Evolutionary conservation across 2,888 invertebrate species (phyloP).

Genomic region (Lasioglossum villosulum): DNA sequence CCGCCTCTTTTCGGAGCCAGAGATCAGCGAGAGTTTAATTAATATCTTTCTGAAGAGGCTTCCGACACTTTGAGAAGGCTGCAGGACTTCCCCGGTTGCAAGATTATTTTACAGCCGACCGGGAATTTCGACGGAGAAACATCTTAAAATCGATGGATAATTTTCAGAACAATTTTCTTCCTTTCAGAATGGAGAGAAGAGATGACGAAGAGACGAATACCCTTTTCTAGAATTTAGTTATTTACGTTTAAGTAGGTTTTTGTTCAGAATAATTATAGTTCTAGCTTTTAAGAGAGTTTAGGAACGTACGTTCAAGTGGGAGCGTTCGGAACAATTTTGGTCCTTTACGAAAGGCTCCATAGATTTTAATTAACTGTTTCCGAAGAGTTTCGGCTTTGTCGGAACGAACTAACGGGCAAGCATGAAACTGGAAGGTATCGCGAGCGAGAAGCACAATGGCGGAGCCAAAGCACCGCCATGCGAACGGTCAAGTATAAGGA

Average conservation of each 20-base stretch:
- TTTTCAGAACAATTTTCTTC: not conserved
- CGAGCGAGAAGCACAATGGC: slow-evolving; percentile 12
- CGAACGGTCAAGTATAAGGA: slow-evolving; percentile 36
- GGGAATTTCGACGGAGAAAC: not conserved
- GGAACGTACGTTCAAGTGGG: not conserved
- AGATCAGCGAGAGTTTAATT: not conserved
- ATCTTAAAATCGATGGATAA: not conserved
- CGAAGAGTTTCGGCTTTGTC: not conserved
- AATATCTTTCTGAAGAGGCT: not conserved
- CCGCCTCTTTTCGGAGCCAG: not conserved
- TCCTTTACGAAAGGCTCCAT: not conserved
- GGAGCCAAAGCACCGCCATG: slow-evolving; percentile 12
- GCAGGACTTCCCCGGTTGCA: not conserved
- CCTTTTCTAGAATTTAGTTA: not conserved
- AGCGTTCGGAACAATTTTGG: not conserved
- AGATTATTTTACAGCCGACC: not conserved
- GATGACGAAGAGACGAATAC: not conserved
- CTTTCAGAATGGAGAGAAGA: not conserved
- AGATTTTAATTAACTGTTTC: slow-evolving; percentile 12
- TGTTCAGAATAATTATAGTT: not conserved
- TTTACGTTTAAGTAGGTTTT: not conserved
- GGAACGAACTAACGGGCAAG: not conserved
- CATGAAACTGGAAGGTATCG: not conserved
- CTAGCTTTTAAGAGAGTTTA: not conserved
- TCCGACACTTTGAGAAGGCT: not conserved